Base-by-base conservation (phyloP, 2,113 vertebrate species). In the Acanthisitta chloris region DNA sequence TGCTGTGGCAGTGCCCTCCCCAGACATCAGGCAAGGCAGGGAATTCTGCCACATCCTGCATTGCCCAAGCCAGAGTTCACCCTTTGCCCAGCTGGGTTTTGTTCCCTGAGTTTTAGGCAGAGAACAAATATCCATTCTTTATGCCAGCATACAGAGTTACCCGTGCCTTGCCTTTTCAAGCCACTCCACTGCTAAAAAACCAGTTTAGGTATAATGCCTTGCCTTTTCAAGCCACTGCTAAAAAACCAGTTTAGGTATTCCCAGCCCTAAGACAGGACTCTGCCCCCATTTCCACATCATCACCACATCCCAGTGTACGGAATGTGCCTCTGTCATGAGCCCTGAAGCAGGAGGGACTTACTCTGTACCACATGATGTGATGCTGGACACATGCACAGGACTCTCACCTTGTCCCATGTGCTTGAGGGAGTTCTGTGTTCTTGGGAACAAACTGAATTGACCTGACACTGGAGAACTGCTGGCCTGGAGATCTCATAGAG, bases 221-320 rank as follows among this genome's bases (percentile, higher is more conserved):
- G 4, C 8, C 33, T 71, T 66, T 28, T 7, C 28, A 82, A 65
- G 20, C 10, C n/a, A n/a, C n/a, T n/a, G 9, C 16, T 69, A 15
- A 69, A 81, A 78, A 55, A 4, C 0, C 10, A 25, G 8, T 19
- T 38, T 28, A 34, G 9, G 8, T 40, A 2, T 17, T 24, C 1
- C 4, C 83, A 59, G n/a, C 29, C 29, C 34, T 7, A 40, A 33
- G 24, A 52, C 33, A 36, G 59, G 42, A 61, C 42, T 25, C 46
- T 10, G 34, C 4, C n/a, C 16, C 10, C 9, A 17, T 19, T 48
- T 58, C 49, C 29, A 18, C 45, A 12, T 6, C 85, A 48, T 17
- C 65, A 33, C 40, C 52, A 14, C 15, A 1, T 36, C 42, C 58
- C 52, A 52, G 5, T 10, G 31, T 62, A 23, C 8, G 0, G 14